A percentile compares a stretch with the other conserved stretches of the same genome.
These are phyloP conservation scores for Phrynosoma blainvillii DNA, from an alignment of 2,113 vertebrate species.

Conservation along the genomic window DNA sequence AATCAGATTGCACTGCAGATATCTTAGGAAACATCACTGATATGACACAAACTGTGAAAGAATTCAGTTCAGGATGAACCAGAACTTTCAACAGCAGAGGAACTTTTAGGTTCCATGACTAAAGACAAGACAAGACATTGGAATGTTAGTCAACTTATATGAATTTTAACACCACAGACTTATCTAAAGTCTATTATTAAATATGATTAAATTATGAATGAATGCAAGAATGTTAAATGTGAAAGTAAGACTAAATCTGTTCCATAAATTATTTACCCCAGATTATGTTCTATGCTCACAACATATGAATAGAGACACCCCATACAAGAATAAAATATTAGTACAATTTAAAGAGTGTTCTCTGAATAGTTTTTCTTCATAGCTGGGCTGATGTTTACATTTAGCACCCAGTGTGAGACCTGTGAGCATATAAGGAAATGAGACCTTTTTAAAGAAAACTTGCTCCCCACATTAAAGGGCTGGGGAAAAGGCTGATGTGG, in stretches of 20 bases:
- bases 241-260: slow-evolving; percentile 4
- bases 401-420: neutral
- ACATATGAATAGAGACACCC: neutral
- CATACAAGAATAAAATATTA: neutral
- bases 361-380: neutral
- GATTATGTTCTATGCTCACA: neutral
- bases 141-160: neutral
- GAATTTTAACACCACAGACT: neutral
- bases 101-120: neutral
- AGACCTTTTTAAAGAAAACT: neutral
- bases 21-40: neutral
- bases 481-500: neutral
- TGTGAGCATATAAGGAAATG: neutral
- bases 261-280: slow-evolving; percentile 3
- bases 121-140: neutral
- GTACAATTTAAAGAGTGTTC: neutral
- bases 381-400: neutral
- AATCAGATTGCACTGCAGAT: neutral
- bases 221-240: neutral
- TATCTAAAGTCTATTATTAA: slow-evolving; percentile 18
- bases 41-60: neutral
- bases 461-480: neutral
- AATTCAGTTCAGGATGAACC: neutral
- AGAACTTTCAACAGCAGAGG: neutral
- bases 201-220: neutral